phyloP scores from a whole-genome alignment of 2,888 invertebrate species.

The Herminia tarsipennalis region DNA sequence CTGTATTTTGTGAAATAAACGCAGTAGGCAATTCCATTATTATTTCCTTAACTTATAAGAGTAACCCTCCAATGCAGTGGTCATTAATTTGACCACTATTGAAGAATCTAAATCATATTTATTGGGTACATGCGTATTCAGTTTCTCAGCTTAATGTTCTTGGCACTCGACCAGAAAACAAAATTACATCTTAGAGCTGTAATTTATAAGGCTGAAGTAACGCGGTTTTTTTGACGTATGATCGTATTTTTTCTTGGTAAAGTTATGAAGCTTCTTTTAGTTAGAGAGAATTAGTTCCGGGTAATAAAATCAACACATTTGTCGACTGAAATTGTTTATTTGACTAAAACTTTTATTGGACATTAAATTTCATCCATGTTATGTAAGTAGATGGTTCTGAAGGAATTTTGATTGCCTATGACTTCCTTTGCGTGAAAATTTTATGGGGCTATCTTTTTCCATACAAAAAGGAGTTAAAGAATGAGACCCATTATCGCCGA shows the following conservation, averaged over 20 bases:
- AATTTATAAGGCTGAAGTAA: constrained; percentile 31
- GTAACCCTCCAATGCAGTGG: constrained; percentile 29
- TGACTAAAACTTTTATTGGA: no score
- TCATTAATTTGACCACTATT: constrained; percentile 33
- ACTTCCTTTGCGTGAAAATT: no score
- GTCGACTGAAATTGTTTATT: no score
- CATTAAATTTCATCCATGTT: no score
- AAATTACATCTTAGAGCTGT: constrained; percentile 39
- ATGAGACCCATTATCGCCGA: no score
- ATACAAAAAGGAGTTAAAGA: no score
- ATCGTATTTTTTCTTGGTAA: constrained; percentile 12
- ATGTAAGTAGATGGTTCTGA: no score
- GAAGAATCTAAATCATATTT: constrained; percentile 42
- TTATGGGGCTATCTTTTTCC: no score
- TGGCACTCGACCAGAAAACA: constrained; percentile 44
- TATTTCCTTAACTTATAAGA: constrained; percentile 2
- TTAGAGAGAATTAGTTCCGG: neutral
- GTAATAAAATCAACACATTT: neutral
- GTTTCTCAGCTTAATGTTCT: constrained; percentile 38
- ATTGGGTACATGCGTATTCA: constrained; percentile 39
- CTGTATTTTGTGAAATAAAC: neutral
- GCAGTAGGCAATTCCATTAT: neutral
- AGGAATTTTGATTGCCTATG: no score
- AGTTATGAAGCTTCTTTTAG: neutral
- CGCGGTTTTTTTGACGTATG: constrained; percentile 10